These are phyloP conservation scores for Poeciliopsis turrubarensis DNA, from an alignment of 2,113 vertebrate genomes.

Conservation along the genomic window DNA sequence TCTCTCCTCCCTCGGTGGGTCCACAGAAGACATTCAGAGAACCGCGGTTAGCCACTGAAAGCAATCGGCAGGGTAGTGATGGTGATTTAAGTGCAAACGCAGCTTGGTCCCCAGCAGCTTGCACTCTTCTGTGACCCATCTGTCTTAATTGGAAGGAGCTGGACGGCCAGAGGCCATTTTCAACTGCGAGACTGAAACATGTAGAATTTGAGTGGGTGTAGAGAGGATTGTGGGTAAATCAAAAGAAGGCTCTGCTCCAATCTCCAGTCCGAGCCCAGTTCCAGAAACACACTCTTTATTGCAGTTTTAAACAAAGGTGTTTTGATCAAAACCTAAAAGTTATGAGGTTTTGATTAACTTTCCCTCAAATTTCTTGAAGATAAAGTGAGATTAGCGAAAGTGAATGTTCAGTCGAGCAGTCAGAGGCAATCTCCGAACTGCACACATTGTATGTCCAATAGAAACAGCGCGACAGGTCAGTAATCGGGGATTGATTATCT, in stretches of 20 bases:
- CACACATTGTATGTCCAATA: not conserved
- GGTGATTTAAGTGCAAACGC: constrained; percentile 45
- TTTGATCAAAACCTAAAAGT: too few species aligned
- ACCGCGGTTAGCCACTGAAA: constrained; percentile 68
- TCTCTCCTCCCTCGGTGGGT: constrained; percentile 45
- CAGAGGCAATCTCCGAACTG: constrained; percentile 24
- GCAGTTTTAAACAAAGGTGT: not conserved
- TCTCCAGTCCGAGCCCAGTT: constrained; percentile 17
- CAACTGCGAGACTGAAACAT: constrained; percentile 1
- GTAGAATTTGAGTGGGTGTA: constrained; percentile 8
- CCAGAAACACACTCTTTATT: constrained; percentile 19
- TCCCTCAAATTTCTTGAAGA: constrained; percentile 15
- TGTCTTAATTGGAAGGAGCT: constrained; percentile 31
- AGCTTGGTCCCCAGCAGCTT: constrained; percentile 41
- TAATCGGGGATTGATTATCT: constrained; percentile 51
- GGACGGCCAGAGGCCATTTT: constrained; percentile 19
- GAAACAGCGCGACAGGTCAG: constrained; percentile 36
- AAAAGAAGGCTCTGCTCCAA: constrained; percentile 8
- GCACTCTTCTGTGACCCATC: constrained; percentile 40
- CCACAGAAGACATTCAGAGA: constrained; percentile 50
- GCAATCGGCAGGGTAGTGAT: constrained; percentile 41
- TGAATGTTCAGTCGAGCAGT: constrained; percentile 36
- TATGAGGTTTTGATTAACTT: constrained; percentile 10
- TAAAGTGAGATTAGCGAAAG: constrained; percentile 6
- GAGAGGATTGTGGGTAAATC: constrained; percentile 4